Evolutionary conservation across 1,140 invertebrate species (phyloP), one percentile per base, ranked within the genome.

Genomic region (Leptoteleia sp.): DNA sequence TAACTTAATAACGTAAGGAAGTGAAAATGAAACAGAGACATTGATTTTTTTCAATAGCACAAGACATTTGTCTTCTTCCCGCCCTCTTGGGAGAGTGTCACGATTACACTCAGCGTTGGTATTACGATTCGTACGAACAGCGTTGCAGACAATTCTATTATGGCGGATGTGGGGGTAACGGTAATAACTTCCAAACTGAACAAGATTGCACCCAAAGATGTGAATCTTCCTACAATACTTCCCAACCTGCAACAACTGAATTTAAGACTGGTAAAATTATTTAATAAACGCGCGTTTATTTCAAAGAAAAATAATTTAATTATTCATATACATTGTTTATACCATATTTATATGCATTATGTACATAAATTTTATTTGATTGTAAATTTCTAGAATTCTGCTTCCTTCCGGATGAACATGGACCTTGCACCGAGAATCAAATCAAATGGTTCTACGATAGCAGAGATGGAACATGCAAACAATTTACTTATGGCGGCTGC

Each of bases 401-500:
- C 80, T 94, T 94, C 87, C 78, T 93, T 67, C 90, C 90, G 0
- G 86, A 90, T 11, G 94, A 95, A 19, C 83, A 89, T 0, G 96
- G 96, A 1, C 91, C 92, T 0, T 98, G 96, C 82, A 83, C 89
- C 3, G 89, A 91, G 0, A 88, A 91, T 27, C 84, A 88, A 45
- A 84, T 89, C 0, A 92, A 93, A 47, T 98, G 94, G 93, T 94
- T 92, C 85, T 98, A 97, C 86, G 94, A 98, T 83, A 91, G 91
- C 12, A 78, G 87, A 25, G 91, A 93, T 31, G 96, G 96, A 19
- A 90, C 93, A 9, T 99, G 97, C 86, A 93, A 93, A 61, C 91
- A 93, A 72, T 98, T 98, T 88, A 87, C 91, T 3, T 98, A 95
- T 80, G 92, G 93, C 0, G 96, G 96, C 40, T 98, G 96, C 82